Base-by-base conservation (phyloP, 1,140 invertebrate species). In the Lepidostoma basale region DNA sequence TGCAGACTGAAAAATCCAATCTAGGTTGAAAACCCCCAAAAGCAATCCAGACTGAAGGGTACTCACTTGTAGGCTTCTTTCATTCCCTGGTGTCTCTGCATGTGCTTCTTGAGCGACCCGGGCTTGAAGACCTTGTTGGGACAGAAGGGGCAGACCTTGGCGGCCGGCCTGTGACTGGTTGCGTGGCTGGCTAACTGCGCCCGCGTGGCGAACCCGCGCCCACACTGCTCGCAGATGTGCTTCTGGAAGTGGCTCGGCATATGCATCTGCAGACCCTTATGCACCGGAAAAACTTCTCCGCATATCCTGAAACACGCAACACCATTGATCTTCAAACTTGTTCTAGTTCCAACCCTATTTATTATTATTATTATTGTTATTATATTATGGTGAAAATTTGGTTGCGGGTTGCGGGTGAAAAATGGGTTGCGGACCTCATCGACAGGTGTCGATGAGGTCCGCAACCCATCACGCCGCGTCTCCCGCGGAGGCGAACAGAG, bases 191-290 rank as follows among this genome's bases (percentile, higher is more conserved):
- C 75, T 1, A 81, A 67, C 30, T 78, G 74, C 12, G 75, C 70
- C 0, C 72, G 62, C 0, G 76, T 76, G 0, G 77, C 73, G 39
- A 81, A 82, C 0, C 76, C 73, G 69, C 80, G 81, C 0, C 81
- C 81, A 65, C 81, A 82, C 47, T 77, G 74, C 62, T 73, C 77
- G 56, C 81, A 82, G 14, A 81, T 80, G 56, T 79, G 77, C 47
- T 79, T 80, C 0, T 76, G 78, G 71, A 77, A 80, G 42, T 82
- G 81, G 16, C 75, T 66, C 26, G 81, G 81, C 74, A 82, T 78
- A 40, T 82, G 81, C 40, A 74, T 77, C 49, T 82, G 81, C 5
- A 82, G 45, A 59, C 76, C 78, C 0, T 76, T 73, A 54, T 81
- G 81, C 0, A 79, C 33, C 6, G 76, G 73, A 26, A 80, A 82